Base-by-base conservation (phyloP, 2,888 invertebrate genomes). In the Drosophila nigricruria region DNA sequence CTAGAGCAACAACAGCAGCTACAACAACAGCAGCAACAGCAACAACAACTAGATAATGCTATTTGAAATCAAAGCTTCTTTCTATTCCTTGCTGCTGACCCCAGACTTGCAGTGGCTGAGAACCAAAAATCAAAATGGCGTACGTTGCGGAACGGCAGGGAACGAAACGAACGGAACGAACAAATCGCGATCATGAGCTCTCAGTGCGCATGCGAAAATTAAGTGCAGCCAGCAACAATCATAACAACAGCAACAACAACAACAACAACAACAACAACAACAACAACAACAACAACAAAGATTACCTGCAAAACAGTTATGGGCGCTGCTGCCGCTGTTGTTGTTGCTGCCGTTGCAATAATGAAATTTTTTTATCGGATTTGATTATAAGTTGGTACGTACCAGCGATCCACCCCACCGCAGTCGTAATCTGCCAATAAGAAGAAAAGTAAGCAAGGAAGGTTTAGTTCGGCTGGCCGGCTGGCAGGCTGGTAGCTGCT, bases 141-240 rank as follows among this genome's bases (percentile, higher is more conserved):
- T 65, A 67, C 57, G 85, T 61, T 58, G 77, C 59, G 68, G 43
- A 40, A 73, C 57, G 68, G 53, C 54, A 60, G 45, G 60, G 56
- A 69, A 38, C 56, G 54, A 34, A 75, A 70, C 56, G 80, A 65
- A 81, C 84, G 54, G 40, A 75, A 70, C 56, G 80, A 65, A 79
- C 84, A 90, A 90, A 87, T 87, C 86, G 88, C 86, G 86, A 90
- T 87, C 89, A 89, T 87, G 84, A 89, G 89, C 76, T 76, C 84
- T 73, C 73, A 77, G 81, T 83, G 85, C 82, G 83, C 88, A 85
- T 86, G 89, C 90, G 90, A 86, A 86, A 86, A 86, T 86, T 90
- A 89, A 84, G 88, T 84, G 84, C 88, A 89, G 82, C 80, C 80
- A 74, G 72, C 73, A 89, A 87, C 89, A 84, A 84, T 81, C 78